Evolutionary conservation across 2,888 invertebrate species (phyloP).

Genomic region (Dinocampus coccinellae): DNA sequence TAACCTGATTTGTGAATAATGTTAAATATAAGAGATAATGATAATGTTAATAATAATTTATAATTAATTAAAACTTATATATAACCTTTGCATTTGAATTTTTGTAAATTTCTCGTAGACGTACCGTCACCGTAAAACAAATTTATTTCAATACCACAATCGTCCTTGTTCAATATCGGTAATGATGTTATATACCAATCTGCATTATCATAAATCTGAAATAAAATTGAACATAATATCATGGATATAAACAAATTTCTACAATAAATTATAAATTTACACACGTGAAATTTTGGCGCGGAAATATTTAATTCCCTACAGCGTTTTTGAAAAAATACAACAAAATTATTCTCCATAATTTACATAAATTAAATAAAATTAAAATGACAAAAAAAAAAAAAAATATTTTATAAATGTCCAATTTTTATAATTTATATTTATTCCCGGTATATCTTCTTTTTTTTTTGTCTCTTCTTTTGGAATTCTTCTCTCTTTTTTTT

Average conservation of each 20-base stretch:
- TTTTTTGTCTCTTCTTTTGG: no score
- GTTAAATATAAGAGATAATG: neutral
- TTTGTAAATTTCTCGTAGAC: conserved; percentile 6
- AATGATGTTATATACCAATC: neutral
- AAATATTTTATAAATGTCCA: neutral
- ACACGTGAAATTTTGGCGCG: neutral
- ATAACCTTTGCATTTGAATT: conserved; percentile 48
- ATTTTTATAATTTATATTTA: neutral
- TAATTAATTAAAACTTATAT: conserved; percentile 35
- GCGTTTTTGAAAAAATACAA: neutral
- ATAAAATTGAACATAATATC: neutral
- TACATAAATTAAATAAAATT: neutral
- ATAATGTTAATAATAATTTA: neutral
- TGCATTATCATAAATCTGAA: neutral
- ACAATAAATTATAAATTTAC: neutral
- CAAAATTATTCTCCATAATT: neutral
- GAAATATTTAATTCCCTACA: neutral
- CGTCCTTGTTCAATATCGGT: neutral
- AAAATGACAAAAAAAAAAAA: neutral
- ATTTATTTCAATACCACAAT: neutral
- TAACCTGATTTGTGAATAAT: neutral
- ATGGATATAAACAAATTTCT: neutral
- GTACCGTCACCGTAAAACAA: neutral
- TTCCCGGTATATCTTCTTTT: neutral
- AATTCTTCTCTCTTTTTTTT: neutral